Evolutionary conservation across 2,113 vertebrate genomes (phyloP).

Genomic region (Zosterops pallidus): DNA sequence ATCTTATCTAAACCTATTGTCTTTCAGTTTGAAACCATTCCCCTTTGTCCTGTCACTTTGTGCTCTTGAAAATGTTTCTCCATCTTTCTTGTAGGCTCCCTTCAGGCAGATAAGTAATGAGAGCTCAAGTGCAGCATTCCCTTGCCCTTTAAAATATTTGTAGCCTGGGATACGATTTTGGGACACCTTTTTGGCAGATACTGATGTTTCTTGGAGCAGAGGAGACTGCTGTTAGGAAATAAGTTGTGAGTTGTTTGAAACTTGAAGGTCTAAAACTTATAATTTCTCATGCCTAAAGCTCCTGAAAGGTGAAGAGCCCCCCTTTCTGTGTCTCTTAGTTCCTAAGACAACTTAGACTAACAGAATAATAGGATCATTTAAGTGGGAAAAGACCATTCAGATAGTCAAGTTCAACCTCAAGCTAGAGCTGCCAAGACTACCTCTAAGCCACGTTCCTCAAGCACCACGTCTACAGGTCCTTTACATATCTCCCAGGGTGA

Average conservation of each 20-base stretch:
- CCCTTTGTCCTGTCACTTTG: neutral
- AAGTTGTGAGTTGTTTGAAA: neutral
- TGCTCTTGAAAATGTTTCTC: neutral
- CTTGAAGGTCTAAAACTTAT: neutral
- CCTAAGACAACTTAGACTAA: neutral
- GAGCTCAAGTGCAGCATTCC: neutral
- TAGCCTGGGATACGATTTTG: neutral
- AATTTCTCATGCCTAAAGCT: neutral
- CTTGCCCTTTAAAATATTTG: neutral
- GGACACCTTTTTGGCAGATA: neutral
- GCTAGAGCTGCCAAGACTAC: neutral
- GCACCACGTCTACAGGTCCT: neutral
- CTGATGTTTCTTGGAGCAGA: neutral
- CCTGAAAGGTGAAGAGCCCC: neutral
- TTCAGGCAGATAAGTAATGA: neutral
- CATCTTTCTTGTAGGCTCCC: neutral
- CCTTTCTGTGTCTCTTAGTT: neutral
- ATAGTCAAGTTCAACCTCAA: neutral
- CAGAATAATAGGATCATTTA: neutral
- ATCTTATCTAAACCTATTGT: neutral
- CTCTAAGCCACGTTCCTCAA: neutral
- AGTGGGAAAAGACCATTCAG: neutral
- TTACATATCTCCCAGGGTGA: neutral
- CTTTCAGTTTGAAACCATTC: neutral
- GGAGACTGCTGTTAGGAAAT: neutral